These are phyloP conservation scores for Macrophya alboannulata DNA, from an alignment of 2,888 invertebrate species.

Conservation along the genomic window DNA sequence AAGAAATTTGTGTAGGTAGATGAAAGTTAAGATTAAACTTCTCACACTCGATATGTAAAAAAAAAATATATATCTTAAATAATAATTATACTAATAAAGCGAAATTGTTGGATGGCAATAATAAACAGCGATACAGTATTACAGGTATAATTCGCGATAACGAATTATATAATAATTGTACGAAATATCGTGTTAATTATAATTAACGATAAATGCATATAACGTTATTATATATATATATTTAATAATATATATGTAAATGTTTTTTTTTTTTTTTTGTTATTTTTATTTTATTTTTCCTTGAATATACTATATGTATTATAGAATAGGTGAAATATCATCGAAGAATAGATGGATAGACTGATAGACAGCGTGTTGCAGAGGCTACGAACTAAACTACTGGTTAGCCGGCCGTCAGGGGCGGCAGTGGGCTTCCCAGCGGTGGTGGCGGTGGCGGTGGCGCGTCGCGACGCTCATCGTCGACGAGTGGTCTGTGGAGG, in stretches of 20 bases:
- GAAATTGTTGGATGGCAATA: neutral
- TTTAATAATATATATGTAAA: neutral
- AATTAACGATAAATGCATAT: neutral
- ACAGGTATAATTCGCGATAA: constrained; percentile 2
- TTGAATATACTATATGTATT: neutral
- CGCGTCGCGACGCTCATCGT: constrained; percentile 55
- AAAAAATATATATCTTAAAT: neutral
- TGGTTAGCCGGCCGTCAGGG: constrained; percentile 64
- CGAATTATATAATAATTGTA: neutral
- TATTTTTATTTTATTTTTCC: neutral
- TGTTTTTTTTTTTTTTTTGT: neutral
- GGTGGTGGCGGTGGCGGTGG: constrained; percentile 63
- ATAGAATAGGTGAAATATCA: constrained; percentile 26
- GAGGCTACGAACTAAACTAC: constrained; percentile 75
- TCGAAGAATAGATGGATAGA: constrained; percentile 49
- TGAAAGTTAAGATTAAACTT: neutral
- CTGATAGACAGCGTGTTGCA: constrained; percentile 65
- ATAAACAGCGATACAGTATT: neutral
- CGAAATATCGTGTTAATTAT: neutral
- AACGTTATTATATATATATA: neutral
- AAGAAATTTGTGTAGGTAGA: neutral
- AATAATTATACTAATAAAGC: neutral
- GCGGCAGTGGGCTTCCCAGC: constrained; percentile 65
- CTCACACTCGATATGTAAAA: neutral
- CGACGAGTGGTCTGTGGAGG: constrained; percentile 20